These are phyloP conservation scores for Rotaria macrura DNA, from an alignment of 2,888 invertebrate genomes.

Conservation along the genomic window DNA sequence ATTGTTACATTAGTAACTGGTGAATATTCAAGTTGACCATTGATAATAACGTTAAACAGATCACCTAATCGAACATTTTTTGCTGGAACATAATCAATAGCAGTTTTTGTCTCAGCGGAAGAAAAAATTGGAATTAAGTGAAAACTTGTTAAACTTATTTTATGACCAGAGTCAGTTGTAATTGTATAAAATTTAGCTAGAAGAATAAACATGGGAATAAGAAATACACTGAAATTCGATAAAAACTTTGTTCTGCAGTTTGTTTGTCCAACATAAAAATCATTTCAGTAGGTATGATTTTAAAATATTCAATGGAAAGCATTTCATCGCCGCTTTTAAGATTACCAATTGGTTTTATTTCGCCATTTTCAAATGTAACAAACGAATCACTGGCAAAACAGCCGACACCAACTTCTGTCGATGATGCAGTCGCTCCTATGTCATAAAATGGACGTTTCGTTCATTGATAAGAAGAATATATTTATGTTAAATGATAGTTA, in stretches of 20 bases:
- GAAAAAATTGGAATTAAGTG: background rate
- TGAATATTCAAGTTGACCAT: background rate
- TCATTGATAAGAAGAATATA: too few relatives aligned
- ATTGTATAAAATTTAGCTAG: background rate
- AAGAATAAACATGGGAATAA: background rate
- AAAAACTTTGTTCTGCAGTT: background rate
- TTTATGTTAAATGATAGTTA: too few relatives aligned
- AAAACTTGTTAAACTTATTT: background rate
- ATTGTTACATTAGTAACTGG: background rate
- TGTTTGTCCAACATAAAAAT: background rate
- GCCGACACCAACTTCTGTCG: background rate
- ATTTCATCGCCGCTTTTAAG: conserved; percentile 2
- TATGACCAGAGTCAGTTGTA: background rate
- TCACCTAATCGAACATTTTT: background rate
- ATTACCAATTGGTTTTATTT: background rate
- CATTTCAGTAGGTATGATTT: background rate
- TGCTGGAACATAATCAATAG: background rate
- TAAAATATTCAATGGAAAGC: background rate
- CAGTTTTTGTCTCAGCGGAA: background rate
- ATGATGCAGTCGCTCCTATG: background rate
- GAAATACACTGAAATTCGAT: too few relatives aligned
- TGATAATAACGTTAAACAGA: background rate
- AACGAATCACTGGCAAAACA: background rate
- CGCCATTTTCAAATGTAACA: background rate
- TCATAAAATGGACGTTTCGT: too few relatives aligned